Evolutionary conservation across 1,140 invertebrate genomes (phyloP), one percentile per base, ranked within the genome.

Genomic region (Cydia strobilella): DNA sequence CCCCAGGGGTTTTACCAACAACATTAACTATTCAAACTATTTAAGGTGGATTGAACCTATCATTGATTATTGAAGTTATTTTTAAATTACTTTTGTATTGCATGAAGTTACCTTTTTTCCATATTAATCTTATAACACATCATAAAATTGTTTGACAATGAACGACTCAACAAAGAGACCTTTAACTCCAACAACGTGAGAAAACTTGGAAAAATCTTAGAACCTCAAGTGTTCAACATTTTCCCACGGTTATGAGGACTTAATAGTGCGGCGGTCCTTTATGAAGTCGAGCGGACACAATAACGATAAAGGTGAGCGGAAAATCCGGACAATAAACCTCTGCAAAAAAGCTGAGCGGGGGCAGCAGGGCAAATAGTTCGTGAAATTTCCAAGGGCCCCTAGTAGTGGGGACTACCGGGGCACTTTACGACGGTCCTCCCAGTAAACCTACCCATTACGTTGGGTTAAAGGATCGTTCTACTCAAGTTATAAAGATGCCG

Each of bases 241-340:
- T 92, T 93, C 91, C 91, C 91, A 91, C 90, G 90, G 86, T 91
- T 91, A 91, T 91, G 90, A 91, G 85, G 88, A 90, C 87, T 87
- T 92, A 91, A 92, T 90, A 90, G 89, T 89, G 84, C 83, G 82
- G 77, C 75, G 79, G 79, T 84, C 87, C 87, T 89, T 90, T 91
- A 93, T 91, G 90, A 90, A 93, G 87, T 88, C 90, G 84, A 80
- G 88, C 88, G 90, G 82, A 91, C 88, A 91, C 86, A 91, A 91
- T 91, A 91, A 88, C 90, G 87, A 90, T 91, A 91, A 91, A 93
- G 90, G 90, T 93, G 89, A 91, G 86, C 84, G 85, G 86, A 90
- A 92, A 93, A 91, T 93, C 91, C 89, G 91, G 85, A 91, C 91
- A 91, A 93, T 91, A 93, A 93, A 93, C 84, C 79, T 84, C 86